Evolutionary conservation across 2,113 vertebrate species (phyloP).

Genomic region (Peromyscus polionotus): DNA sequence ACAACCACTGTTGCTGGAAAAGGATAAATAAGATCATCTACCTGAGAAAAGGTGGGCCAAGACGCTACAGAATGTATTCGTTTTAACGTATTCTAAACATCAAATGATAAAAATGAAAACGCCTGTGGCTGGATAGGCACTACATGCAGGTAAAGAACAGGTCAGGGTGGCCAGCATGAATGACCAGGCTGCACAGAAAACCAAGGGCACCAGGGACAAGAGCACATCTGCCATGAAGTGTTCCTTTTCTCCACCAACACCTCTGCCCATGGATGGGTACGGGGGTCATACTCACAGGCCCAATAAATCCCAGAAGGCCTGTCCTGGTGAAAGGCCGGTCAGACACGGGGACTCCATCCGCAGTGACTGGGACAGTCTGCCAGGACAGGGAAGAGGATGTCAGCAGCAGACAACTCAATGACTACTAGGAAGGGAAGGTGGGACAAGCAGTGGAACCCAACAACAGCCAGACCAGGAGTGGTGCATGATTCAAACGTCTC

Average conservation of each 20-base stretch:
- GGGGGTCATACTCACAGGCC: constrained; percentile 90
- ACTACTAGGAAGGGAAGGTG: neutral
- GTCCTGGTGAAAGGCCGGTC: constrained; percentile 94
- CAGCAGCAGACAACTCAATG: neutral
- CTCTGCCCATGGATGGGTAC: neutral
- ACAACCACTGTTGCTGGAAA: neutral
- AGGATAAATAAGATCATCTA: neutral
- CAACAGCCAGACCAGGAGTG: neutral
- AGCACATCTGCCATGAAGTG: too few relatives aligned
- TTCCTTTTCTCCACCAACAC: too few relatives aligned
- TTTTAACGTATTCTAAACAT: neutral
- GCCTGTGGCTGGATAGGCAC: neutral
- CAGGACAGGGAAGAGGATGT: neutral
- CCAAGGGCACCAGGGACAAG: neutral
- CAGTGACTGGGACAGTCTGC: constrained; percentile 92
- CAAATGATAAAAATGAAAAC: neutral
- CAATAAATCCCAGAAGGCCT: constrained; percentile 95
- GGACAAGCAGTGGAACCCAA: neutral
- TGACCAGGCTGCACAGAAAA: too few relatives aligned
- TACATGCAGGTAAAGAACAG: neutral
- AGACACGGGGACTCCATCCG: constrained; percentile 89
- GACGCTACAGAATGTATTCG: neutral
- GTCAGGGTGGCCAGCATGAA: neutral
- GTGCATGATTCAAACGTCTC: neutral
- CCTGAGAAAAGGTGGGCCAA: neutral